Evolutionary conservation across 1,140 invertebrate genomes (phyloP).

Genomic region (Drosophila novamexicana): DNA sequence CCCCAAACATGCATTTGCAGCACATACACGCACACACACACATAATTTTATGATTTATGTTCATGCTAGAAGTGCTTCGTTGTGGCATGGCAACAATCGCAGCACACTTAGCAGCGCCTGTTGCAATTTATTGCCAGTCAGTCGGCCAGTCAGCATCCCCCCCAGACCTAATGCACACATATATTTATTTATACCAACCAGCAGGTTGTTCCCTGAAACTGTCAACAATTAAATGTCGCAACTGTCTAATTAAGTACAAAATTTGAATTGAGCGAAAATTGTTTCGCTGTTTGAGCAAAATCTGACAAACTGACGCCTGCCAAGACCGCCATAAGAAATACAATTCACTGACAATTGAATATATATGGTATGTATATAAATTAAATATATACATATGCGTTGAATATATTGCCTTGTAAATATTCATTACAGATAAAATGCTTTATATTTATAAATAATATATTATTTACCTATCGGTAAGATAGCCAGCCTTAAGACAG

Average conservation of each 20-base stretch:
- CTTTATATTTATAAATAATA: too few species aligned
- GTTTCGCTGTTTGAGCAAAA: conserved; percentile 50
- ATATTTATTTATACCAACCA: neutral
- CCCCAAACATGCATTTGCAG: conserved; percentile 53
- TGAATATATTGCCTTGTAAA: too few species aligned
- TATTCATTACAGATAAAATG: too few species aligned
- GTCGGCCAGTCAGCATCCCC: neutral
- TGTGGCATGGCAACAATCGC: conserved; percentile 44
- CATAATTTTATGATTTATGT: conserved; percentile 66
- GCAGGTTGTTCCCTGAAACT: conserved; percentile 16
- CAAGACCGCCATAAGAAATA: neutral
- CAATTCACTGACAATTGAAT: neutral
- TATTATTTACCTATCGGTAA: too few species aligned
- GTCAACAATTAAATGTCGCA: conserved; percentile 63
- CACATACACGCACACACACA: conserved; percentile 15
- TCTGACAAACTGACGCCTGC: conserved; percentile 46
- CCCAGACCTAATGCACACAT: neutral
- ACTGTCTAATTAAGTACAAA: conserved; percentile 62
- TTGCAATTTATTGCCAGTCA: conserved; percentile 61
- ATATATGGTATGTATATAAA: too few species aligned
- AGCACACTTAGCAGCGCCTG: conserved; percentile 56
- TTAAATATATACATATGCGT: too few species aligned
- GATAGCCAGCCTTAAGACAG: too few species aligned
- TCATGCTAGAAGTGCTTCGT: conserved; percentile 43
- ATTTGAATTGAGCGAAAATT: conserved; percentile 41